A percentile compares a stretch with the other conserved stretches of the same genome.
Evolutionary conservation across 2,113 vertebrate genomes (phyloP).

Genomic region (Chlorodrepanis virens): DNA sequence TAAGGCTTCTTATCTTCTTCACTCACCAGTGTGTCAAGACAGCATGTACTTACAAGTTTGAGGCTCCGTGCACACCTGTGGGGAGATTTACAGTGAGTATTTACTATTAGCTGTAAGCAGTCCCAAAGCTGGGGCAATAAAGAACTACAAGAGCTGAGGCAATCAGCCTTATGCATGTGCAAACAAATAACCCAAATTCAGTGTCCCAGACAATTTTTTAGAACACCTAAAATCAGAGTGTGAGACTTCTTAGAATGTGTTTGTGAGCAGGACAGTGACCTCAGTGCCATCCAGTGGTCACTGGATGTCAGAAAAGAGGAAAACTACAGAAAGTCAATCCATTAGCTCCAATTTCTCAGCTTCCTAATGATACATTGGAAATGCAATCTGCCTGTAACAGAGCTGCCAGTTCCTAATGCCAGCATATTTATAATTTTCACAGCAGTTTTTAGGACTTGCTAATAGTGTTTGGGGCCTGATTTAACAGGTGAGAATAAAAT

Average conservation of each 20-base stretch:
- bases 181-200: not conserved
- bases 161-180: not conserved
- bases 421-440: not conserved
- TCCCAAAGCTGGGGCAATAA: rapidly evolving
- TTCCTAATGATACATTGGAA: not conserved
- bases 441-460: not conserved
- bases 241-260: not conserved
- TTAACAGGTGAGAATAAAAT: not conserved
- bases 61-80: not conserved
- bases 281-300: not conserved
- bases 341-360: not conserved
- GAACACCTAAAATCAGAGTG: not conserved
- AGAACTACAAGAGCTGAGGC: not conserved
- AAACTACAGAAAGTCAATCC: not conserved
- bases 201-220: rapidly evolving
- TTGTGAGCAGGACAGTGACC: not conserved
- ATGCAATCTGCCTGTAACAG: not conserved
- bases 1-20: not conserved
- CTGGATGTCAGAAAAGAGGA: not conserved
- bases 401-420: not conserved
- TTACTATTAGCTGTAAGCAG: not conserved
- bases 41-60: too few relatives aligned
- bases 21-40: not conserved
- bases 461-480: not conserved
- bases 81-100: not conserved